Percentiles rank a stretch among this genome's conserved stretches.
These are phyloP conservation scores for Thomomys bottae DNA, from an alignment of 2,113 vertebrate species.

Conservation along the genomic window DNA sequence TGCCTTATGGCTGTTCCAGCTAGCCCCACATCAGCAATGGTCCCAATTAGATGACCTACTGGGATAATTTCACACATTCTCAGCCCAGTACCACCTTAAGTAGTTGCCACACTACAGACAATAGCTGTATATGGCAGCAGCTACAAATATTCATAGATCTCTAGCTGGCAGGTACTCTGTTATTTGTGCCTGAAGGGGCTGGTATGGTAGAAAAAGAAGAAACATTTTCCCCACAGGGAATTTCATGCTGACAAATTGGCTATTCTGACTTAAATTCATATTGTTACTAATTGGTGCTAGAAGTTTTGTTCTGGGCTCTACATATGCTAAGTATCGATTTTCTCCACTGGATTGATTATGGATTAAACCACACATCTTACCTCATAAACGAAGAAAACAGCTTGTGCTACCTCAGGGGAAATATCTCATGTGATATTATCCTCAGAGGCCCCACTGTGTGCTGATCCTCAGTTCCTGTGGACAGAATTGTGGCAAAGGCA, in stretches of 20 bases:
- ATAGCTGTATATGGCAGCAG: not conserved
- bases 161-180: not conserved
- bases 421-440: conserved; percentile 59
- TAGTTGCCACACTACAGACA: not conserved
- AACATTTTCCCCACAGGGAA: conserved; percentile 19
- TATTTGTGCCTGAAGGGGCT: not conserved
- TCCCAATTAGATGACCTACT: not conserved
- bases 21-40: not conserved
- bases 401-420: conserved; percentile 50
- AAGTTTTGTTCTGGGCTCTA: conserved; percentile 55
- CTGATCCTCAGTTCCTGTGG: conserved; percentile 16
- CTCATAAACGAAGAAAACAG: conserved; percentile 52
- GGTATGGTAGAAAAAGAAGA: conserved; percentile 36
- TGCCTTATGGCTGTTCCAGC: not conserved
- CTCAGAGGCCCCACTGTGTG: not conserved
- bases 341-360: conserved; percentile 59
- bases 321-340: conserved; percentile 48
- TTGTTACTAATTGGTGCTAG: conserved; percentile 50
- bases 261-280: conserved; percentile 58
- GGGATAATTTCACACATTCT: not conserved
- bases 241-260: conserved; percentile 51
- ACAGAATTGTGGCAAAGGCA: conserved; percentile 19
- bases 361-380: conserved; percentile 50
- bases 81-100: not conserved
- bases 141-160: conserved; percentile 27